Evolutionary conservation across 2,113 vertebrate genomes (phyloP), one percentile per base, ranked within the genome.

Genomic region (Capricornis sumatraensis): DNA sequence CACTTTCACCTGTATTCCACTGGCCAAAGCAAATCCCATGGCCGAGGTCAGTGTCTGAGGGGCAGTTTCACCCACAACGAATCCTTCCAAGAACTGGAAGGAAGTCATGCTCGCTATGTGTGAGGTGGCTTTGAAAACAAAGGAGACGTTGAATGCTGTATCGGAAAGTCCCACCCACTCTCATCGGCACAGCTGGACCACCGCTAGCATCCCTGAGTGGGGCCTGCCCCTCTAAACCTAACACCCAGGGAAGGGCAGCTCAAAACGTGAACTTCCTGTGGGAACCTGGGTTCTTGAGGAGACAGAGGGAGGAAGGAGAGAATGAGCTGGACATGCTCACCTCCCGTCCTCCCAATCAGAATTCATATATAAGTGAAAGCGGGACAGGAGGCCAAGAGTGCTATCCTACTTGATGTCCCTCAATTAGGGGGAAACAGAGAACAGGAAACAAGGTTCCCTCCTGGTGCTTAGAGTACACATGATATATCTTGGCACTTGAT

Each of bases 381-480:
- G 1, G 3, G 23, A 23, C 40, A 36, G 53, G 79, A 76, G 60
- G 36, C 53, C 47, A 14, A 4, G 52, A 71, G 43, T 43, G 15
- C 40, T 19, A 50, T 33, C 27, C n/a, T n/a, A 52, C 25, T 6
- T 27, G 45, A 27, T 6, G 58, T 55, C 43, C 93, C 55, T 52
- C 6, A 3, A 50, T 21, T 36, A 36, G 15, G 52, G 1, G 88
- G 78, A 86, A 96, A 76, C 40, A 43, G 9, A 27, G 25, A 52
- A 30, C 47, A 6, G 52, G 85, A 85, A 57, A 9, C 5, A 36
- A 58, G 21, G 5, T 19, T 82, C 95, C 71, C 21, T 0, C 15
- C 19, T 16, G 36, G 57, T 4, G 28, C 12, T 14, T 6, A 2
- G 6, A 3, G 81, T 3, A 23, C 23, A 5, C 13, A 4, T 2